A percentile compares a stretch with the other conserved stretches of the same genome.
Evolutionary conservation across 1,140 invertebrate genomes (phyloP).

Genomic region (Copidosoma floridanum): DNA sequence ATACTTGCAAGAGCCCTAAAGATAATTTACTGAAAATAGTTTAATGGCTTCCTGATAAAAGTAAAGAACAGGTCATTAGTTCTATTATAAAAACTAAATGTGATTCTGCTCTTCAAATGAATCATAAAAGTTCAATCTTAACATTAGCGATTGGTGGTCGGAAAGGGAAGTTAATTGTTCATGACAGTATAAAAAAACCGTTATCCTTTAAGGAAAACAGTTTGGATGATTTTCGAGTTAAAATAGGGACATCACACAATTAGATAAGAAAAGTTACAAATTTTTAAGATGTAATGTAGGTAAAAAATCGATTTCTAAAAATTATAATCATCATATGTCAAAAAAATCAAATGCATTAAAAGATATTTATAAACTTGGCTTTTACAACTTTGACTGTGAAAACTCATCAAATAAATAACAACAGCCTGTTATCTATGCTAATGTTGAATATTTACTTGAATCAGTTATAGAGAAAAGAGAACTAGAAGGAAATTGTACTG

Average conservation of each 20-base stretch:
- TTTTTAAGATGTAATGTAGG: too few relatives aligned
- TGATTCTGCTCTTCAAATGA: background rate
- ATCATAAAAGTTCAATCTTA: background rate
- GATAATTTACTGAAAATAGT: slow-evolving; percentile 9
- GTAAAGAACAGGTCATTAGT: slow-evolving; percentile 7
- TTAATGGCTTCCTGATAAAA: slow-evolving; percentile 4
- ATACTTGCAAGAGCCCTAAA: background rate
- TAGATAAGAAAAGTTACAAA: too few relatives aligned
- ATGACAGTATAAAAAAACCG: background rate
- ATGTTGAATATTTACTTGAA: background rate
- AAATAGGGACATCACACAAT: too few relatives aligned
- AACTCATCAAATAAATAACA: background rate
- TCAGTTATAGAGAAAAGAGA: background rate
- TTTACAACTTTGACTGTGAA: slow-evolving; percentile 8
- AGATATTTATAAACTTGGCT: slow-evolving; percentile 1
- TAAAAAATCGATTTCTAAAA: too few relatives aligned
- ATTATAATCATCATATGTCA: too few relatives aligned
- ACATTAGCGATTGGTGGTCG: background rate
- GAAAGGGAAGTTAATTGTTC: background rate
- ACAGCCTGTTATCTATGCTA: too few relatives aligned
- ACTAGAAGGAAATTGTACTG: background rate
- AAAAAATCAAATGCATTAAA: slow-evolving; percentile 4
- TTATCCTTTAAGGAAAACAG: too few relatives aligned
- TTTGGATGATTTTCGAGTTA: too few relatives aligned
- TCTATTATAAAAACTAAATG: slow-evolving; percentile 9